Evolutionary conservation across 2,113 vertebrate species (phyloP).

Genomic region (Illadopsis cleaveri): DNA sequence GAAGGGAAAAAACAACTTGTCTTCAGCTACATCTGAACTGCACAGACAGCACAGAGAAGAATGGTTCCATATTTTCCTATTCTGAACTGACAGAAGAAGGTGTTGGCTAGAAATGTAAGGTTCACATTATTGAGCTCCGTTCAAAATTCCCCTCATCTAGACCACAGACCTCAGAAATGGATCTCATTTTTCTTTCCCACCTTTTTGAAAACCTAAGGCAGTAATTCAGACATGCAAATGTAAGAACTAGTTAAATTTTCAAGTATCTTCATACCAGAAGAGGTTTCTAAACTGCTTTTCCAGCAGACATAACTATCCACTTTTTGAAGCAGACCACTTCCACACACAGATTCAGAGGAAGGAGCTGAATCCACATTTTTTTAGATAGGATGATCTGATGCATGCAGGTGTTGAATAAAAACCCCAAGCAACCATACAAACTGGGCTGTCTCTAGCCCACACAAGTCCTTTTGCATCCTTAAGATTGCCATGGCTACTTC

Average conservation of each 20-base stretch:
- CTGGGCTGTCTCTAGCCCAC: not conserved
- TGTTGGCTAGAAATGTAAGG: not conserved
- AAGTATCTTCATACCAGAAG: not conserved
- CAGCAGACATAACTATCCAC: not conserved
- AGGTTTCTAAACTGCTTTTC: not conserved
- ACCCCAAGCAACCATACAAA: not conserved
- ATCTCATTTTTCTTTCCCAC: not conserved
- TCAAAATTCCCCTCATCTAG: not conserved
- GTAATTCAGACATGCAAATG: not conserved
- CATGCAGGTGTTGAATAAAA: not conserved
- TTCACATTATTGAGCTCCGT: not conserved
- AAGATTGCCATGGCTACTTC: not conserved
- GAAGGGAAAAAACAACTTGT: not conserved
- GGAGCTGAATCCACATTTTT: not conserved
- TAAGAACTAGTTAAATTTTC: not conserved
- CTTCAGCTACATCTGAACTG: not conserved
- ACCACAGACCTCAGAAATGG: not conserved
- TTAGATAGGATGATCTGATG: not conserved
- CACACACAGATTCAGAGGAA: not conserved
- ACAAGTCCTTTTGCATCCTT: not conserved
- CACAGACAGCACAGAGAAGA: not conserved
- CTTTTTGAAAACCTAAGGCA: not conserved
- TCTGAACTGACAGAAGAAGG: fast-evolving
- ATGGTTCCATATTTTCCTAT: not conserved
- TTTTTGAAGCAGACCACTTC: not conserved